Evolutionary conservation across 2,888 invertebrate species (phyloP), one percentile per base, ranked within the genome.

Genomic region (Meteorus cinctellus): DNA sequence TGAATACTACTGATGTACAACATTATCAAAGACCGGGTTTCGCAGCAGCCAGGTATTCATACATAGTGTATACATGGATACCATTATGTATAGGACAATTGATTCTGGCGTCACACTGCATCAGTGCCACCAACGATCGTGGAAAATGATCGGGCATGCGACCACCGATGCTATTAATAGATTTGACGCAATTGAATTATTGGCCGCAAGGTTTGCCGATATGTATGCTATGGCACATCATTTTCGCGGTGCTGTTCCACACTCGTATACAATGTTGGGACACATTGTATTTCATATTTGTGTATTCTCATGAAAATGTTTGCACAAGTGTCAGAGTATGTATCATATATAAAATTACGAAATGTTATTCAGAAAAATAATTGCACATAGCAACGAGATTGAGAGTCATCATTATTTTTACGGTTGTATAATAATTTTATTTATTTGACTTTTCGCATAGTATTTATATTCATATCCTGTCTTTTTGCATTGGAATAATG

Each of bases 121-220:
- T 19, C 59, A 59, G 8, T 16, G 24, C 27, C 19, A 16, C 59
- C 24, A 19, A 27, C 19, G 27, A 59, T 27, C 27, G 24, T 59
- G 59, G 59, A 19, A 27, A 59, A 27, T 59, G 59, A 27, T 59
- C 59, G 59, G 24, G 59, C 59, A 59, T 59, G 8, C 59, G 59
- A 16, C 59, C 59, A 16, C 59, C 59, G 19, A 27, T 59, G 24
- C 27, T n/a, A 27, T 59, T 59, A 59, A 59, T 59, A 59, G 59
- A 59, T 72, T 62, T 72, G 72, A 72, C 62, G 72, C 48, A 63
- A 72, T 72, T 72, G 72, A 72, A 72, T 72, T 72, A 72, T 72
- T 72, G 72, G 63, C 45, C 63, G 63, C 62, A 62, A 62, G 55
- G 62, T 63, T 63, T 31, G 72, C 72, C 72, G 63, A 72, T 72